Percentiles rank a stretch among this genome's conserved stretches.
phyloP scores from a whole-genome alignment of 1,140 invertebrate genomes.

The Drepana arcuata region DNA sequence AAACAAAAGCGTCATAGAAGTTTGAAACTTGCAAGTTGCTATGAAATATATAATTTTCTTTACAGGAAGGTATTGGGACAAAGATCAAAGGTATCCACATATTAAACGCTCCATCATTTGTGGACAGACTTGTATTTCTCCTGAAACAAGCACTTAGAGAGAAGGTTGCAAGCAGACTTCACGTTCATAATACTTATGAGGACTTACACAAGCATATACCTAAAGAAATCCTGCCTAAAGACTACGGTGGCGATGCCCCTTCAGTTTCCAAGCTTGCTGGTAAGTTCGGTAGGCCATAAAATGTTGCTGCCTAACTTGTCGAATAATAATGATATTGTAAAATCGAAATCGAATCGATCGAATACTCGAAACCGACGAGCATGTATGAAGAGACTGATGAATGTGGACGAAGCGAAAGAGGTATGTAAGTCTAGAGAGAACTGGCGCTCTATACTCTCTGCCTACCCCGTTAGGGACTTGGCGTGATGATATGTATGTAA shows the following conservation, averaged over 20 bases:
- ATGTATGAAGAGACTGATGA: too few relatives aligned
- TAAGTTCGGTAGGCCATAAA: too few relatives aligned
- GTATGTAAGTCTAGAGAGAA: too few relatives aligned
- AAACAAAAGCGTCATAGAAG: neutral
- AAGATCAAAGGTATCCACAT: slow-evolving; percentile 76
- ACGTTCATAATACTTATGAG: slow-evolving; percentile 51
- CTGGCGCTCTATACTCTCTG: too few relatives aligned
- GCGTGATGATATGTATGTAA: too few relatives aligned
- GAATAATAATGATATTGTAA: too few relatives aligned
- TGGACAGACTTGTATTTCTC: slow-evolving; percentile 58
- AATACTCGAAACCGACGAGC: too few relatives aligned
- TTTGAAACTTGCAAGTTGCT: slow-evolving; percentile 9
- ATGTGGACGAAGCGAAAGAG: too few relatives aligned
- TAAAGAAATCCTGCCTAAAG: slow-evolving; percentile 62
- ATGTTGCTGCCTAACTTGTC: too few relatives aligned
- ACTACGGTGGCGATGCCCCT: slow-evolving; percentile 65
- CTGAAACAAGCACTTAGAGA: slow-evolving; percentile 61
- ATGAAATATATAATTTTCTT: slow-evolving; percentile 12
- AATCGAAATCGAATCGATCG: too few relatives aligned
- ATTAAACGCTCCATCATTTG: slow-evolving; percentile 62
- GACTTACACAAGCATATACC: slow-evolving; percentile 65
- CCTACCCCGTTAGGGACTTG: too few relatives aligned
- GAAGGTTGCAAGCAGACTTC: slow-evolving; percentile 61
- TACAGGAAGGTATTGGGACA: slow-evolving; percentile 73
- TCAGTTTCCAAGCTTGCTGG: slow-evolving; percentile 33